Evolutionary conservation across 2,113 vertebrate genomes (phyloP), one percentile per base, ranked within the genome.

Genomic region (Sisor rabdophorus): DNA sequence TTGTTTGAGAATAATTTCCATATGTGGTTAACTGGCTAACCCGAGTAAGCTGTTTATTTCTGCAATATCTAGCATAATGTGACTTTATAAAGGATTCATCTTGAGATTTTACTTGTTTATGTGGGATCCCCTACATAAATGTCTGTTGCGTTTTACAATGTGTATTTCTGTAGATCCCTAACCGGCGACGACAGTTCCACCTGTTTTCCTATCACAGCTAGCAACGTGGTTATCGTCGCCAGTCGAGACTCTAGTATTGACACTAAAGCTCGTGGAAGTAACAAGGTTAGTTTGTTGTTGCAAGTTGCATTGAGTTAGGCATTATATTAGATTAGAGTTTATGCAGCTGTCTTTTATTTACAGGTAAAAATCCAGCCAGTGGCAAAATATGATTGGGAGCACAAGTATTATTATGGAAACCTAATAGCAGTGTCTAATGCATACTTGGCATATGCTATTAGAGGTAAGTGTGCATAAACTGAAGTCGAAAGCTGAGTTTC

Each of bases 301-400:
- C 44, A 48, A 28, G 22, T 48, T 16, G 0, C 15, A 11, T 50
- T 28, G 28, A 13, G 11, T 48, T 48, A 67, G 9, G 16, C 2
- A 65, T 44, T 47, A 15, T 15, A 17, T 67, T 19, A 6, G 17
- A 30, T 22, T 22, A 47, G 44, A 50, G 36, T 78, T 56, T 32
- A 30, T 77, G 28, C 56, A 65, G 3, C 5, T 13, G 26, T 60
- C 70, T 79, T 26, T 78, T 76, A 17, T 84, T n/a, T 85, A 71
- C 83, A 99, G 97, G 97, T 99, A 61, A 99, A 99, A 91, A 98
- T 99, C 85, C 96, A 99, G 56, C 95, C 97, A 16, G 94, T 99
- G 24, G 96, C 97, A 82, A 97, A 98, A 79, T 99, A 98, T 4
- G 97, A 99, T 81, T 99, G 97, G 97, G 97, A 99, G 76, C 97